These are phyloP conservation scores for Bombus sylvicola DNA, from an alignment of 1,140 invertebrate species.

Conservation along the genomic window DNA sequence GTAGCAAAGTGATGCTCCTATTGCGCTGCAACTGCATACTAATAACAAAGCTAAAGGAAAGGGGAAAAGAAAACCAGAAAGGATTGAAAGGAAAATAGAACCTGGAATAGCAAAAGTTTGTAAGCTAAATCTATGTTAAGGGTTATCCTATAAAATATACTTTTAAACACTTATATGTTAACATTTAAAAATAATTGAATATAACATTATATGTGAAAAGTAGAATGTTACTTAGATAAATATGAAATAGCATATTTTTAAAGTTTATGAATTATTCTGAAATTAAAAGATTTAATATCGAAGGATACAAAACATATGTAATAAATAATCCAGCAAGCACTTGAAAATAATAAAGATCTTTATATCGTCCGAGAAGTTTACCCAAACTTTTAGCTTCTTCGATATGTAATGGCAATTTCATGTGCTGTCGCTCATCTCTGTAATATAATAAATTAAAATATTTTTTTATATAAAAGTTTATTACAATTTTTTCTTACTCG, in stretches of 20 bases:
- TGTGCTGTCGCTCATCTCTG: conserved; percentile 93
- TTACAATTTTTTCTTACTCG: conserved; percentile 86
- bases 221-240: neutral
- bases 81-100: conserved; percentile 98
- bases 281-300: neutral
- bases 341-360: conserved; percentile 96
- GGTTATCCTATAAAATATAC: conserved; percentile 43
- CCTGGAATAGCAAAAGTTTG: conserved; percentile 99
- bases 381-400: conserved; percentile 98
- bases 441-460: conserved; percentile 24
- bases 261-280: neutral
- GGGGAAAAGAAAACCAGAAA: conserved; percentile 98
- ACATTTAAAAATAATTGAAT: neutral
- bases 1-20: conserved; percentile 98
- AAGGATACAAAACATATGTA: conserved; percentile 99
- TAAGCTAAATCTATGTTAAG: conserved; percentile 86
- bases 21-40: conserved; percentile 97
- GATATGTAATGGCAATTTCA: conserved; percentile 96
- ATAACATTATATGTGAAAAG: neutral
- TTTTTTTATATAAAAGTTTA: neutral
- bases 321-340: conserved; percentile 95
- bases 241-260: neutral
- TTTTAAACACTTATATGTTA: neutral
- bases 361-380: conserved; percentile 94
- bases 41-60: conserved; percentile 94